These are phyloP conservation scores for Galagoides demidoff DNA, from an alignment of 2,797 vertebrate genomes.

Conservation along the genomic window DNA sequence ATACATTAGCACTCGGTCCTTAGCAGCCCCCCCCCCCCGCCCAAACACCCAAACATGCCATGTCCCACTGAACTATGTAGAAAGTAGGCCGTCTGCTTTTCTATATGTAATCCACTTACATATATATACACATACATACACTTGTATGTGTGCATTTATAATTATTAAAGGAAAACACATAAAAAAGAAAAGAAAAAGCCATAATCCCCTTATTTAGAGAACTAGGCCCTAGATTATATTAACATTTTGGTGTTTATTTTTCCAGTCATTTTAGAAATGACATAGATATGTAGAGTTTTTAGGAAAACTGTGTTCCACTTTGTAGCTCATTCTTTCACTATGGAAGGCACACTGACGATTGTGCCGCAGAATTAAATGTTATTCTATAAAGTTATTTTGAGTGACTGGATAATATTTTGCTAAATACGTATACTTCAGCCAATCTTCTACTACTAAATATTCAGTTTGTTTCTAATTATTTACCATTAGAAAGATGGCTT, in stretches of 20 bases:
- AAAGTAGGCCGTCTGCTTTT: not conserved
- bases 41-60: not conserved
- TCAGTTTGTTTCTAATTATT: constrained; percentile 19
- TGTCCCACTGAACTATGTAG: not conserved
- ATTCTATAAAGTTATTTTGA: constrained; percentile 33
- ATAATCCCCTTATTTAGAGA: not conserved
- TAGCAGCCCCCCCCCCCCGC: not conserved
- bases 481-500: not conserved
- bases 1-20: constrained; percentile 2
- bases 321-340: not conserved
- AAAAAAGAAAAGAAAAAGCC: not conserved
- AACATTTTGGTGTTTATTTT: not conserved
- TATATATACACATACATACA: not conserved
- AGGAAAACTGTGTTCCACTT: not conserved
- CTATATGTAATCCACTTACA: not conserved
- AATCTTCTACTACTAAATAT: not conserved
- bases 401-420: not conserved
- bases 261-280: not conserved
- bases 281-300: not conserved
- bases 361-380: not conserved
- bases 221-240: not conserved
- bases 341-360: not conserved
- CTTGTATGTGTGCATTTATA: too few relatives aligned
- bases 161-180: not conserved
- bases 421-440: not conserved